Evolutionary conservation across 1,140 invertebrate species (phyloP).

Genomic region (Ostrea denselamellosa): DNA sequence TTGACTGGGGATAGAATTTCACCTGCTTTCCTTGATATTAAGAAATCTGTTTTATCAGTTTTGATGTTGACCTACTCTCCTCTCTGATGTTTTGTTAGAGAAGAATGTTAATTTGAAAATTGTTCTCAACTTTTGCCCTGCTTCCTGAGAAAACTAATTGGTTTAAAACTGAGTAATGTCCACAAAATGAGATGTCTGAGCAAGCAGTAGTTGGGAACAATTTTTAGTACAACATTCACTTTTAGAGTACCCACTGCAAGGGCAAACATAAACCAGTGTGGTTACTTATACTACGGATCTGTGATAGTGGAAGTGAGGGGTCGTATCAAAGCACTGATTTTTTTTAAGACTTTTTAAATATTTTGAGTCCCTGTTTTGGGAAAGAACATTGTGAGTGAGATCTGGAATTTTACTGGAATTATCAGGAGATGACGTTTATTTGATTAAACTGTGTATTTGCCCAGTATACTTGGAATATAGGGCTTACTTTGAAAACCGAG

Average conservation of each 20-base stretch:
- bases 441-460: background rate
- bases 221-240: conserved; percentile 12
- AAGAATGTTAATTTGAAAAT: conserved; percentile 15
- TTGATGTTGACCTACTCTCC: conserved; percentile 28
- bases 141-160: background rate
- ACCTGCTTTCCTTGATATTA: conserved; percentile 21
- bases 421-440: conserved; percentile 37
- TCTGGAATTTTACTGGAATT: conserved; percentile 48
- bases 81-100: conserved; percentile 35
- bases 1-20: conserved; percentile 36
- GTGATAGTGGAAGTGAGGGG: conserved; percentile 52
- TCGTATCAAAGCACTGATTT: conserved; percentile 43
- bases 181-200: background rate
- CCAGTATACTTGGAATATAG: background rate
- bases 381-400: conserved; percentile 32
- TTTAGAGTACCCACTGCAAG: conserved; percentile 58
- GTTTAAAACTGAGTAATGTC: background rate
- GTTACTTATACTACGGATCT: conserved; percentile 52
- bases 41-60: conserved; percentile 30
- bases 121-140: conserved; percentile 3
- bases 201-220: conserved; percentile 7
- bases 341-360: conserved; percentile 40
- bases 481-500: background rate
- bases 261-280: conserved; percentile 61
- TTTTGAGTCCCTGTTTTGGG: conserved; percentile 30